Conservation (phyloP, 2,888 invertebrate species). For the Steinernema carpocapsae region DNA sequence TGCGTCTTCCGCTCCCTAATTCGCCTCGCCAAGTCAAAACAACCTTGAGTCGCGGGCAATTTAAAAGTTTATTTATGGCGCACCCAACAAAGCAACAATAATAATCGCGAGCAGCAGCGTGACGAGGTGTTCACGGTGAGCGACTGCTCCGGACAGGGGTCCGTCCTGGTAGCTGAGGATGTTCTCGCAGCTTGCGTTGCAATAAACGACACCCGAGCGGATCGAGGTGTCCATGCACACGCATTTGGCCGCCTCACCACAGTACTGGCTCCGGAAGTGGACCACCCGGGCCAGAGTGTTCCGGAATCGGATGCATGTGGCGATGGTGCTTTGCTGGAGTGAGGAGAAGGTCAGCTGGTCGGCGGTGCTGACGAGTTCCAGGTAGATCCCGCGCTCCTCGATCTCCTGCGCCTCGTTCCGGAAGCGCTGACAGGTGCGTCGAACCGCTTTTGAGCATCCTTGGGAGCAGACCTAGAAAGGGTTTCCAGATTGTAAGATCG, state of each 20-base stretch:
- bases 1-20: background rate
- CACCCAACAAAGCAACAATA: conserved; percentile 8
- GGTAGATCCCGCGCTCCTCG: conserved; percentile 32
- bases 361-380: conserved; percentile 27
- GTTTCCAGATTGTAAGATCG: background rate
- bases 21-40: background rate
- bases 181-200: conserved; percentile 31
- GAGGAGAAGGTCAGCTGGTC: conserved; percentile 18
- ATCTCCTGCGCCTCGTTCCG: conserved; percentile 31
- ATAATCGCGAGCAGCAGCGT: background rate
- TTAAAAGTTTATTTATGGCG: conserved; percentile 11
- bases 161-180: conserved; percentile 17
- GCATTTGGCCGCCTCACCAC: conserved; percentile 31
- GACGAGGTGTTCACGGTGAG: too few species aligned
- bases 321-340: background rate
- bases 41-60: background rate
- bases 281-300: conserved; percentile 10
- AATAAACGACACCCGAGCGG: conserved; percentile 24
- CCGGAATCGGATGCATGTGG: conserved; percentile 19
- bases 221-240: conserved; percentile 26
- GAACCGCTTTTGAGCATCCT: conserved; percentile 25
- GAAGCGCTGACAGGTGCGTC: conserved; percentile 29
- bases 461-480: conserved; percentile 17
- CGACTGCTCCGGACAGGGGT: background rate
- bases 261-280: conserved; percentile 24